A percentile compares a stretch with the other conserved stretches of the same genome.
These are phyloP conservation scores for Silurus aristotelis DNA, from an alignment of 2,797 vertebrate genomes.

Conservation along the genomic window DNA sequence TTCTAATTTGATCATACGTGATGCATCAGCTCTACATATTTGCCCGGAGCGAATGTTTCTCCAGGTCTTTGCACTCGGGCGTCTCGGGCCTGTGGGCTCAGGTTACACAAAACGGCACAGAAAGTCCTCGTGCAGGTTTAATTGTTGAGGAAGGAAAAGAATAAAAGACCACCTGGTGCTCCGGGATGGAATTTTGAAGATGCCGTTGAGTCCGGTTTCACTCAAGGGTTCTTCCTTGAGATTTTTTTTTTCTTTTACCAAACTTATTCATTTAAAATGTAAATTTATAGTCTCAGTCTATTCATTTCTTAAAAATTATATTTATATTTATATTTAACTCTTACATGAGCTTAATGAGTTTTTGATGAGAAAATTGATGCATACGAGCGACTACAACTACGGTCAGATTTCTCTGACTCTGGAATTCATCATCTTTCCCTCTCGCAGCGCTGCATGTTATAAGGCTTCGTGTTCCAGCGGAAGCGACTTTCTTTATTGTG, in stretches of 20 bases:
- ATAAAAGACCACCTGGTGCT: not conserved
- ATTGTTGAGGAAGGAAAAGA: not conserved
- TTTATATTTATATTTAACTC: no score
- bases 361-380: no score
- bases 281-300: no score
- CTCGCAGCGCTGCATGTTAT: not conserved
- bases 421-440: no score
- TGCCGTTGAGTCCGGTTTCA: no score
- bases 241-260: no score
- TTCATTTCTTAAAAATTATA: no score
- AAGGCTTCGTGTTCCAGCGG: conserved; percentile 50
- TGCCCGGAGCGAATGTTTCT: not conserved
- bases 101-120: conserved; percentile 1
- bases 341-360: no score
- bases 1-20: not conserved
- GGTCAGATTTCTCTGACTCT: no score
- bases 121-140: not conserved
- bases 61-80: not conserved
- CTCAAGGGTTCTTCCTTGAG: no score
- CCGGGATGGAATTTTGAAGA: not conserved
- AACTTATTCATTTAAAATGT: no score
- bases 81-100: not conserved
- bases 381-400: no score
- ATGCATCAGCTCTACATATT: not conserved
- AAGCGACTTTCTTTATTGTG: conserved; percentile 57